phyloP scores from a whole-genome alignment of 2,113 vertebrate genomes.

The Montifringilla adamsi region DNA sequence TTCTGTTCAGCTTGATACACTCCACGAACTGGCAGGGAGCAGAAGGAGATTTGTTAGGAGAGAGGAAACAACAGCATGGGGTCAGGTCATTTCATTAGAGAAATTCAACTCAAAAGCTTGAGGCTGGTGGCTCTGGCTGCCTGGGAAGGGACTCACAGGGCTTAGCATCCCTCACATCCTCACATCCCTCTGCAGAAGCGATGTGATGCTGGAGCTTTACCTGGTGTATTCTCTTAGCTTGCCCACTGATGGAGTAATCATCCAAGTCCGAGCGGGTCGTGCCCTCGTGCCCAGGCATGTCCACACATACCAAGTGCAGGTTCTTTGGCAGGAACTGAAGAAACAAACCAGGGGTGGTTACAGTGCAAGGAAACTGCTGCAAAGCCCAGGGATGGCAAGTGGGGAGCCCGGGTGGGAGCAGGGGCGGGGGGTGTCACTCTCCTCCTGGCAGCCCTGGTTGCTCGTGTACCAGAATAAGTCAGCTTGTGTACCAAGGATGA shows the following conservation, averaged over 20 bases:
- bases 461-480: not conserved
- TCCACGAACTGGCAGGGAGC: constrained; percentile 87
- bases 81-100: not conserved
- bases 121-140: not conserved
- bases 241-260: constrained; percentile 89
- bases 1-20: constrained; percentile 85
- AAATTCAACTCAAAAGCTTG: not conserved
- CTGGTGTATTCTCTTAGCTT: constrained; percentile 90
- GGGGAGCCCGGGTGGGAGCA: fast-evolving
- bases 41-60: not conserved
- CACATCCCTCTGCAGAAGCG: not conserved
- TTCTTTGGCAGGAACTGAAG: constrained; percentile 84
- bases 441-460: not conserved
- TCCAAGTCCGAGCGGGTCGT: constrained; percentile 84
- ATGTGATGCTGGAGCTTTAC: constrained; percentile 53
- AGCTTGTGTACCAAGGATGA: not conserved
- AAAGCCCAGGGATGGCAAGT: not conserved
- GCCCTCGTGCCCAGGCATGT: constrained; percentile 94
- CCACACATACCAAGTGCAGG: constrained; percentile 88
- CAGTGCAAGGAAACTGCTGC: not conserved
- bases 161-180: not conserved
- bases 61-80: not conserved
- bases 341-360: not conserved
- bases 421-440: not conserved
- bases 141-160: not conserved